These are phyloP conservation scores for Listronotus bonariensis DNA, from an alignment of 1,140 invertebrate species.

Conservation along the genomic window DNA sequence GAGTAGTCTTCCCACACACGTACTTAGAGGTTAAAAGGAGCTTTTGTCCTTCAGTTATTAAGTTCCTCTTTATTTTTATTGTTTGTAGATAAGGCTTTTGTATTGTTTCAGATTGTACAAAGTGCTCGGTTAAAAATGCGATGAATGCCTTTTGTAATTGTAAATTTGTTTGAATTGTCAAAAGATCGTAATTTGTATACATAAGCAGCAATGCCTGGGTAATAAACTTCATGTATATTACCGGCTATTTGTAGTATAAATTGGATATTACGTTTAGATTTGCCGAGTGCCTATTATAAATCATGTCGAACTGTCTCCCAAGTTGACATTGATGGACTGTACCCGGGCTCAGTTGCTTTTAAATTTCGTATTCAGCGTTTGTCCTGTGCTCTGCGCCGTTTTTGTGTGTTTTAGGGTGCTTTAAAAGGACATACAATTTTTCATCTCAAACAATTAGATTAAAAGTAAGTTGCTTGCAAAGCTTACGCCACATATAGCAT, in stretches of 20 bases:
- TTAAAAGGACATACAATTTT: constrained; percentile 35
- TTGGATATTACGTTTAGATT: constrained; percentile 40
- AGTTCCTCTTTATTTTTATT: too few relatives aligned
- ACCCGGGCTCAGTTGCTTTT: constrained; percentile 24
- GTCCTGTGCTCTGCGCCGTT: constrained; percentile 22
- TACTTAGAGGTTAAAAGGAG: too few relatives aligned
- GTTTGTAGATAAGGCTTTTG: too few relatives aligned
- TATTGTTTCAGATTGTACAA: too few relatives aligned
- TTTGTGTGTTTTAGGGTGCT: constrained; percentile 33
- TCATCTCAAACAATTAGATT: constrained; percentile 39
- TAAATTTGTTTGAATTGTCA: constrained; percentile 1
- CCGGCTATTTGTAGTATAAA: constrained; percentile 39
- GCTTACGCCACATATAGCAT: constrained; percentile 20
- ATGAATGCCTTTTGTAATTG: too few relatives aligned
- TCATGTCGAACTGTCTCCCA: constrained; percentile 38
- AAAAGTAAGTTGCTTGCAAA: constrained; percentile 36
- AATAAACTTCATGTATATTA: constrained; percentile 36
- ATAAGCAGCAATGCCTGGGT: constrained; percentile 8
- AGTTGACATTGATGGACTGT: constrained; percentile 40
- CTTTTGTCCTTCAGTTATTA: too few relatives aligned
- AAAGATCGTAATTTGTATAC: constrained; percentile 19
- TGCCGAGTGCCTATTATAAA: constrained; percentile 35
- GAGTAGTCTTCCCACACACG: too few relatives aligned
- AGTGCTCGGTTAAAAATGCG: too few relatives aligned
- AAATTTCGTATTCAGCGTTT: constrained; percentile 39